Evolutionary conservation across 2,888 invertebrate genomes (phyloP), one percentile per base, ranked within the genome.

Genomic region (Agonum fuliginosum): DNA sequence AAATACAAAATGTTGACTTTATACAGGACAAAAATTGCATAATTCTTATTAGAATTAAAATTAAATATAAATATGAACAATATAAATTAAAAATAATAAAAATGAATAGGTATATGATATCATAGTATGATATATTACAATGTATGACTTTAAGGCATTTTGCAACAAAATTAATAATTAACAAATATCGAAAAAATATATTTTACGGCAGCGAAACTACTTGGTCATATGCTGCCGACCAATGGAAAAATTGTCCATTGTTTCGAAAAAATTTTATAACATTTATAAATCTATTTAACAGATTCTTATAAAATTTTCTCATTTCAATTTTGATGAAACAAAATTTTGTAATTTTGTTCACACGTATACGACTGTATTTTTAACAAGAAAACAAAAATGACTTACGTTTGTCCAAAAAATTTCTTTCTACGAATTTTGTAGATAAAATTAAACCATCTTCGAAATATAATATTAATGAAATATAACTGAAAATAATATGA

Each of bases 21-120:
- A 62, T 62, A 62, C 58, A 62, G 58, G 30, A 62, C 58, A 62
- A 62, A 51, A 62, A 62, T 30, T 62, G 27, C 58, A 62, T 22
- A 22, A 54, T 54, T n/a, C 22, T 54, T 54, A 54, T 12, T 54
- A 54, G 24, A 54, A 54, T 22, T 51, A 51, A 51, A 51, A 62
- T 30, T 62, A 62, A 62, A 62, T 62, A 62, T 62, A 62, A 62
- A 62, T 62, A 62, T 62, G 58, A 62, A 62, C 58, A 62, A 19
- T 62, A 62, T 62, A 62, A 62, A 62, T 62, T 30, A 62, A 62
- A 62, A 62, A 54, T 54, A 62, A 62, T 62, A 27, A 27, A 62
- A 27, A 62, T 14, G 58, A 62, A 62, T 5, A 37, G 8, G 4
- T 37, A 37, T 37, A 37, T 37, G 37, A 37, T 8, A 46, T 46